Base-by-base conservation (phyloP, 2,797 vertebrate species). In the Babyrousa celebensis region DNA sequence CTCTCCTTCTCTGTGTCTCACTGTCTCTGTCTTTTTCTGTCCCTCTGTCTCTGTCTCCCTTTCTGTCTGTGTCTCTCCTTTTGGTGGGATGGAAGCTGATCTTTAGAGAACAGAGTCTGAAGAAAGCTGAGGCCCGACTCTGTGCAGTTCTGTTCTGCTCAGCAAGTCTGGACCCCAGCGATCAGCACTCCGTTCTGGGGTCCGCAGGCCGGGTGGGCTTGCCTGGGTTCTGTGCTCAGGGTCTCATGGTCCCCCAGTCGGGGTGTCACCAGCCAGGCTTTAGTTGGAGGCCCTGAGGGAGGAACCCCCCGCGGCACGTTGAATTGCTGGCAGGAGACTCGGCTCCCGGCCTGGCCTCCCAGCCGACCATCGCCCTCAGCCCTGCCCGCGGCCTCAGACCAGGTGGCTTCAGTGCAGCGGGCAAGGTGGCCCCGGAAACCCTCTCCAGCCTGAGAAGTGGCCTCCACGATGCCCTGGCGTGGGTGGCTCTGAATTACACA, bases 131-230 rank as follows among this genome's bases (percentile, higher is more conserved):
- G 2, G 9, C 25, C n/a, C 32, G 1, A 23, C 36, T 17, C 65
- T 12, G 12, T 27, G 52, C 12, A 0, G 10, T 21, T 21, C 65
- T 5, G 8, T 29, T n/a, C 80, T 43, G 43, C 1, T 0, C 0
- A 11, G 17, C 0, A 3, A 0, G 17, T 40, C 56, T 0, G 2
- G 0, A 2, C n/a, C 0, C 17, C 29, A 15, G 40, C 40, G 1
- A 11, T 6, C 4, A 3, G 20, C 60, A 18, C 48, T 2, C 2
- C 3, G 60, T 7, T 3, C 36, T 10, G 0, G 10, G 27, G 36
- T 17, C 78, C 10, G 27, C n/a, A 1, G 36, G 0, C 0, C 15
- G 0, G 20, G 18, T 1, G 29, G 72, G 72, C 52, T 9, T 0
- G 0, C 60, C 56, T 0, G 43, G 68, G 0, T 6, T 40, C 68